Percentiles rank a stretch among this genome's conserved stretches.
Conservation (phyloP, 2,797 vertebrate species). For the Octomys mimax region DNA sequence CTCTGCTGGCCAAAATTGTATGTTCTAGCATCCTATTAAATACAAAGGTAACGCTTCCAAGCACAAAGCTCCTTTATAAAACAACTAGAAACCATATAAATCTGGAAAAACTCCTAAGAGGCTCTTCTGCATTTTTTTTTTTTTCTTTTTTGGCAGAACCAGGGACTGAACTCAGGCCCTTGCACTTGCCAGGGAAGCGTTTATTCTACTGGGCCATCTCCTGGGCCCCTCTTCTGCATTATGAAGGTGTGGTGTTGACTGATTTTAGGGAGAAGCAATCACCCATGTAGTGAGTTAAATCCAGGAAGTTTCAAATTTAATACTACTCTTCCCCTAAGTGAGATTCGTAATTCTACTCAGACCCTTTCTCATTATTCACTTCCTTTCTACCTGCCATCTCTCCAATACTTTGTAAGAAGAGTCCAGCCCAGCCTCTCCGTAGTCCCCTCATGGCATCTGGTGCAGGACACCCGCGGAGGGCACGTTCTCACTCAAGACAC, state of each 20-base stretch:
- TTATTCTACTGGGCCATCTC: too few species aligned
- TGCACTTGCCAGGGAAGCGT: too few species aligned
- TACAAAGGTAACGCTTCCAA: slow-evolving; percentile 24
- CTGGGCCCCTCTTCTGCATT: neutral
- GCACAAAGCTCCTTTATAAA: slow-evolving; percentile 9
- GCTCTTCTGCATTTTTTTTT: neutral
- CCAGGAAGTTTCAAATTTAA: slow-evolving; percentile 35
- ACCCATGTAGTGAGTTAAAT: slow-evolving; percentile 3
- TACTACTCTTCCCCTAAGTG: slow-evolving; percentile 23
- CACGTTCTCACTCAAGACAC: neutral
- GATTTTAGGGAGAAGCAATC: slow-evolving; percentile 43
- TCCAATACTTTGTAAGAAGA: neutral
- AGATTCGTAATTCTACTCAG: neutral
- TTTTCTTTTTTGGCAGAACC: too few species aligned
- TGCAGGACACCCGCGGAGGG: neutral
- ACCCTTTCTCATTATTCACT: slow-evolving; percentile 13
- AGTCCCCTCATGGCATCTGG: neutral
- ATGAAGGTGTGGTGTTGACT: neutral
- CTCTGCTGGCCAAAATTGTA: slow-evolving; percentile 63
- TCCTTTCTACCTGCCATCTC: slow-evolving; percentile 7
- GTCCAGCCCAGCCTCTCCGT: neutral
- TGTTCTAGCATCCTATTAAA: slow-evolving; percentile 28
- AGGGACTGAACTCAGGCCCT: too few species aligned
- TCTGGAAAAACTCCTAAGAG: slow-evolving; percentile 5
- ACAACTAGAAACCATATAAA: slow-evolving; percentile 34